These are phyloP conservation scores for Trichonephila inaurata DNA, from an alignment of 1,140 invertebrate genomes.

Conservation along the genomic window DNA sequence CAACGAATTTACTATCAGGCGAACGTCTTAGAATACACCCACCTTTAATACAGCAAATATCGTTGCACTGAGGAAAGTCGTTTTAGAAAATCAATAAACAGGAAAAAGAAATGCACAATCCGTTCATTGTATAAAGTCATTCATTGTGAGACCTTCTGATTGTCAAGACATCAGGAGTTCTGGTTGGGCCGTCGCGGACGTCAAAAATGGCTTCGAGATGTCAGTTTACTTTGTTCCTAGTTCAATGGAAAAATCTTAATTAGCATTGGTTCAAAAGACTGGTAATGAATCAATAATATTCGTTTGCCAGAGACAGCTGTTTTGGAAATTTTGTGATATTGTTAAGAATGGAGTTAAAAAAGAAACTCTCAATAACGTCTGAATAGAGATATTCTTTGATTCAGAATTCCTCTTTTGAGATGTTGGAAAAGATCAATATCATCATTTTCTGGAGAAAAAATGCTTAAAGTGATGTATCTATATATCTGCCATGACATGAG, in stretches of 20 bases:
- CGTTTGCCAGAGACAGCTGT: slow-evolving; percentile 38
- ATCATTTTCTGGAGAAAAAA: background rate
- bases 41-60: background rate
- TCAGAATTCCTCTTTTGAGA: background rate
- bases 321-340: background rate
- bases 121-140: slow-evolving; percentile 31
- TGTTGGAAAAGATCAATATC: background rate
- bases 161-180: background rate
- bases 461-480: no score
- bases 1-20: background rate
- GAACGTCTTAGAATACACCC: background rate
- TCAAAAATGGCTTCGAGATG: slow-evolving; percentile 27
- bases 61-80: background rate
- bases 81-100: background rate
- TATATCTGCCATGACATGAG: no score
- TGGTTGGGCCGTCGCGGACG: background rate
- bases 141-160: background rate
- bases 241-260: slow-evolving; percentile 44
- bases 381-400: background rate
- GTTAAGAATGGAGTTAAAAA: background rate
- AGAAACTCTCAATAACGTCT: background rate
- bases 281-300: slow-evolving; percentile 54
- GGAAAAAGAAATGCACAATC: background rate
- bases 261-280: slow-evolving; percentile 37
- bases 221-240: slow-evolving; percentile 33